A percentile compares a stretch with the other conserved stretches of the same genome.
These are phyloP conservation scores for Drosophila lacertosa DNA, from an alignment of 1,140 invertebrate genomes.

Conservation along the genomic window DNA sequence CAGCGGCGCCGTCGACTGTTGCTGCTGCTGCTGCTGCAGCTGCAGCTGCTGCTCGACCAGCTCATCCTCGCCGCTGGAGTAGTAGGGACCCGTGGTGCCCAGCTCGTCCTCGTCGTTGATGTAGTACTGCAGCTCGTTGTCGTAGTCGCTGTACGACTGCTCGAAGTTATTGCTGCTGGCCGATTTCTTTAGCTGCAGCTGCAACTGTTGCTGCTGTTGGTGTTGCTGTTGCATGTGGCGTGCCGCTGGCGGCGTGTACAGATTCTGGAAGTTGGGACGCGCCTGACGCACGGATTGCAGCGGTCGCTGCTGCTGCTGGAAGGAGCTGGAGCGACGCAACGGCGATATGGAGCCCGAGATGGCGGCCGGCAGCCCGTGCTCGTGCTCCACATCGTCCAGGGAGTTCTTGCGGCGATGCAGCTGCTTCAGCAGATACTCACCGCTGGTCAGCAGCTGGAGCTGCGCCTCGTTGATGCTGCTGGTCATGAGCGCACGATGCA, in stretches of 20 bases:
- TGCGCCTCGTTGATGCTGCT: conserved; percentile 83
- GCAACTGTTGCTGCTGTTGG: conserved; percentile 11
- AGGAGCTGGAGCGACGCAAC: conserved; percentile 79
- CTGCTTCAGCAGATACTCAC: conserved; percentile 78
- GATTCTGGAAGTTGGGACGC: conserved; percentile 78
- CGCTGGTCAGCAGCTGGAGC: conserved; percentile 75
- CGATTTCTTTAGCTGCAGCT: conserved; percentile 70
- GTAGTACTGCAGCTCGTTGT: conserved; percentile 83
- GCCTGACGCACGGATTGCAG: conserved; percentile 55
- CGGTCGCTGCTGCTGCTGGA: conserved; percentile 58
- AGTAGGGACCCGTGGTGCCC: conserved; percentile 74
- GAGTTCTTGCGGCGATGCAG: conserved; percentile 85
- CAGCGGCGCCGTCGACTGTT: conserved; percentile 65
- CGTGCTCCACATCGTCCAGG: conserved; percentile 83
- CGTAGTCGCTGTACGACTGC: conserved; percentile 77
- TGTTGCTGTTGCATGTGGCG: conserved; percentile 63
- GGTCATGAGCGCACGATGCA: conserved; percentile 77
- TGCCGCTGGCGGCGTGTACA: conserved; percentile 78
- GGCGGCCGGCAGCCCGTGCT: conserved; percentile 32
- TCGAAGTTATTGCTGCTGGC: conserved; percentile 83
- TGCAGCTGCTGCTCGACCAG: conserved; percentile 8
- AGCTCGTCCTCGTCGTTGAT: conserved; percentile 81
- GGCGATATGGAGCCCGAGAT: conserved; percentile 61
- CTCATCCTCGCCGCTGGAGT: conserved; percentile 72
- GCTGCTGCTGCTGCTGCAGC: conserved; percentile 24